Percentiles rank a stretch among this genome's conserved stretches.
phyloP scores from a whole-genome alignment of 2,888 invertebrate genomes.

The Andrena camellia region DNA sequence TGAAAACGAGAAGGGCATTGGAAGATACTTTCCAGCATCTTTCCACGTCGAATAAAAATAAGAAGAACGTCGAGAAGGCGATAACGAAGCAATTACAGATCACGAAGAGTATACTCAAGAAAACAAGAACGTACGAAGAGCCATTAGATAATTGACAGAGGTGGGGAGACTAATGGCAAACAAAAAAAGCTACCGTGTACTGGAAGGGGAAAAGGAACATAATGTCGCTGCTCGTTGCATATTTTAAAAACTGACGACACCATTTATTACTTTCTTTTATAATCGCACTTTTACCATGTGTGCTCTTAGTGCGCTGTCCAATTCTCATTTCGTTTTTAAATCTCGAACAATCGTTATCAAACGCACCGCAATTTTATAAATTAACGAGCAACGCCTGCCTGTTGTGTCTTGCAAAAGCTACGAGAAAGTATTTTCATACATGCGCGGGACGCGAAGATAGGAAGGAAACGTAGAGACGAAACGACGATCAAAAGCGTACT shows the following conservation, averaged over 20 bases:
- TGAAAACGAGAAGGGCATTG: slow-evolving; percentile 90
- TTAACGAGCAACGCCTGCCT: slow-evolving; percentile 16
- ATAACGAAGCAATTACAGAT: slow-evolving; percentile 86
- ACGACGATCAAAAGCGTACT: slow-evolving; percentile 12
- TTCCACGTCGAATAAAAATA: slow-evolving; percentile 91
- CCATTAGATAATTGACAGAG: slow-evolving; percentile 76
- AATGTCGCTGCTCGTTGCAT: slow-evolving; percentile 35
- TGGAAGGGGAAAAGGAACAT: not conserved
- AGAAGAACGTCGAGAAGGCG: slow-evolving; percentile 93
- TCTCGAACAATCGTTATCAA: slow-evolving; percentile 7
- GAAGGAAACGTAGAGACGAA: not conserved
- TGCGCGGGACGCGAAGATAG: slow-evolving; percentile 37
- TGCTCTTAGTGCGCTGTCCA: slow-evolving; percentile 10
- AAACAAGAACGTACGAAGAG: slow-evolving; percentile 83
- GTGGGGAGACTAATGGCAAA: not conserved
- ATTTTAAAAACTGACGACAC: slow-evolving; percentile 29
- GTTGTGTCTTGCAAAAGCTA: slow-evolving; percentile 49
- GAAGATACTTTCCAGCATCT: slow-evolving; percentile 92
- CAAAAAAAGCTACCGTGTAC: not conserved
- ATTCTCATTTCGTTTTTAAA: slow-evolving; percentile 23
- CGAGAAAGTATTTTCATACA: slow-evolving; percentile 74
- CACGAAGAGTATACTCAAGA: slow-evolving; percentile 82
- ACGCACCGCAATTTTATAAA: slow-evolving; percentile 33
- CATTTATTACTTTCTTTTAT: slow-evolving; percentile 46
- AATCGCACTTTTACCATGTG: slow-evolving; percentile 8